phyloP scores from a whole-genome alignment of 2,797 vertebrate genomes.

The Mallotus villosus region DNA sequence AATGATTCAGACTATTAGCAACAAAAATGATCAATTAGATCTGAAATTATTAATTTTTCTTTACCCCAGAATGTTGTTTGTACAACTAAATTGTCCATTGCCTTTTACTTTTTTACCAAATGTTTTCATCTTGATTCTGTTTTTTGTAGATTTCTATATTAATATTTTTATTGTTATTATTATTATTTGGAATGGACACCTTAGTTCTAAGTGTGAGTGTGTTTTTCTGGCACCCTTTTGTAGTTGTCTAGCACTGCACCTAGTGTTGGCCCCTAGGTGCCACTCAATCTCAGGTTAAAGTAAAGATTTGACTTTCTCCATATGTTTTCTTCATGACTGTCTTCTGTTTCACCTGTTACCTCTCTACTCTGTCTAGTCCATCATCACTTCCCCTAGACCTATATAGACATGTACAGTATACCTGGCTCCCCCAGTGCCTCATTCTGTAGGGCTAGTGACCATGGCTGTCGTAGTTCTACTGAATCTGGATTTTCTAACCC shows the following conservation, averaged over 20 bases:
- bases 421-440: constrained; percentile 44
- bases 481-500: constrained; percentile 60
- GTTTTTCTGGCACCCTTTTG: constrained; percentile 67
- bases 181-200: constrained; percentile 71
- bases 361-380: constrained; percentile 30
- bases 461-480: constrained; percentile 43
- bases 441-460: constrained; percentile 49
- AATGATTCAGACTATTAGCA: constrained; percentile 81
- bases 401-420: constrained; percentile 31
- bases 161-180: constrained; percentile 66
- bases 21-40: constrained; percentile 55
- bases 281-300: constrained; percentile 80
- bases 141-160: constrained; percentile 65
- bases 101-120: constrained; percentile 79
- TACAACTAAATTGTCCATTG: constrained; percentile 86
- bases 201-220: constrained; percentile 70
- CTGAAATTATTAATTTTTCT: constrained; percentile 53
- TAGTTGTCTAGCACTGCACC: constrained; percentile 72
- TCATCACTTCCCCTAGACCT: constrained; percentile 20
- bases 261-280: constrained; percentile 64
- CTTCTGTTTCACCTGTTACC: constrained; percentile 15
- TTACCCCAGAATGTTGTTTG: constrained; percentile 75
- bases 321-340: constrained; percentile 10
- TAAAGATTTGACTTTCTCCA: constrained; percentile 73
- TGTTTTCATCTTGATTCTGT: constrained; percentile 64